Conservation (phyloP, 2,113 vertebrate genomes). For the Proterorhinus semilunaris region DNA sequence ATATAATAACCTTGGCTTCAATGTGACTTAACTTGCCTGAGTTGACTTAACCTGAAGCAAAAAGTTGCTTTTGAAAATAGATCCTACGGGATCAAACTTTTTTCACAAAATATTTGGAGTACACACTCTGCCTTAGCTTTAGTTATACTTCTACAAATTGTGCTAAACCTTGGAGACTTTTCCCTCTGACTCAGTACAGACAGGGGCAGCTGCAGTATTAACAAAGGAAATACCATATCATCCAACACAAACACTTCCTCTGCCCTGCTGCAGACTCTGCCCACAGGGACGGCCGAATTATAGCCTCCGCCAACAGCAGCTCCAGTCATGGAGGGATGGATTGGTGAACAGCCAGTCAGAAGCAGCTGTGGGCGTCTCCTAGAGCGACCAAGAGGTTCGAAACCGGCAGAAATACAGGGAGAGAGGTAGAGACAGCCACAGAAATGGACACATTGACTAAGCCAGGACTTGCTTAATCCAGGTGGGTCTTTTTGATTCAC, state of each 20-base stretch:
- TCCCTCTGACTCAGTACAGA: constrained; percentile 1
- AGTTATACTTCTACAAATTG: background rate
- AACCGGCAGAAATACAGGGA: background rate
- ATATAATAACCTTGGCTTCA: too few relatives aligned
- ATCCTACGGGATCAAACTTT: too few relatives aligned
- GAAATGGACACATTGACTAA: background rate
- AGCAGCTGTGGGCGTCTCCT: background rate
- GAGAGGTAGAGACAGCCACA: background rate
- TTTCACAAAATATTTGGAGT: too few relatives aligned
- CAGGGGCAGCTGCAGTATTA: constrained; percentile 10
- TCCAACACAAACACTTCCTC: constrained; percentile 15
- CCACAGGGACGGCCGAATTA: constrained; percentile 10
- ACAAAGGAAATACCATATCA: constrained; percentile 16
- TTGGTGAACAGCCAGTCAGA: constrained; percentile 1
- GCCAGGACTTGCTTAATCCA: background rate
- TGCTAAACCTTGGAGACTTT: background rate
- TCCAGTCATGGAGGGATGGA: background rate
- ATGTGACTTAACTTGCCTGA: too few relatives aligned
- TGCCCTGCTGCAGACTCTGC: constrained; percentile 6
- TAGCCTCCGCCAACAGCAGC: constrained; percentile 2
- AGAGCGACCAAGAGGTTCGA: background rate
- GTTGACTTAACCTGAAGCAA: too few relatives aligned
- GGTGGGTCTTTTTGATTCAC: background rate
- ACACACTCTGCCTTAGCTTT: background rate
- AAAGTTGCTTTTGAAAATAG: too few relatives aligned